A percentile compares a stretch with the other conserved stretches of the same genome.
Evolutionary conservation across 2,797 vertebrate genomes (phyloP).

Genomic region (Poecilia picta): DNA sequence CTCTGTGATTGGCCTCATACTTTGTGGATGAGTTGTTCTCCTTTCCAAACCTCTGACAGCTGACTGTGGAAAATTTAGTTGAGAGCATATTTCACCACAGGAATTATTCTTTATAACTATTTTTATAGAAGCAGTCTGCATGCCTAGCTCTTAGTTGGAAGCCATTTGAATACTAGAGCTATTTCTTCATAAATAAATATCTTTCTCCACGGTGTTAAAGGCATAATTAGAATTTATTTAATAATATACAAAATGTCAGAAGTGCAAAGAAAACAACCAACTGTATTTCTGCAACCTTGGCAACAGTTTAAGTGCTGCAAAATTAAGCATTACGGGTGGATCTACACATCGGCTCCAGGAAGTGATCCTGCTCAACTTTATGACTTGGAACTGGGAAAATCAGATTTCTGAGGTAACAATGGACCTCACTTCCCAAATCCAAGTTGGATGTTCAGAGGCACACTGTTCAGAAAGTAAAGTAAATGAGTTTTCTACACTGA

Average conservation of each 20-base stretch:
- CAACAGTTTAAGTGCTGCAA: too few species aligned
- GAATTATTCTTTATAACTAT: neutral
- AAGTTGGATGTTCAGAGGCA: too few species aligned
- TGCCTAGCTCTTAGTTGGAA: neutral
- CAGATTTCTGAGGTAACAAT: neutral
- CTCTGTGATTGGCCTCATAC: too few species aligned
- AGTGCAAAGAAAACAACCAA: neutral
- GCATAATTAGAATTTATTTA: neutral
- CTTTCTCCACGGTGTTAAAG: neutral
- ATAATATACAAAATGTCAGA: neutral
- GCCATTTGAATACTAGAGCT: neutral
- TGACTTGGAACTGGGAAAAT: neutral
- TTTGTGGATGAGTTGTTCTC: neutral
- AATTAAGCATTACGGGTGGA: too few species aligned
- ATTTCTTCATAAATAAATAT: neutral
- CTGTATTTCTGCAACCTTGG: too few species aligned
- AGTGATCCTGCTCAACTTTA: neutral
- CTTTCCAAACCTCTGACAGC: neutral
- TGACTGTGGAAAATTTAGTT: neutral
- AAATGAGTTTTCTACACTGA: too few species aligned
- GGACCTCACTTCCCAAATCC: neutral
- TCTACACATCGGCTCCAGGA: neutral
- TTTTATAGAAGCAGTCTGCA: neutral
- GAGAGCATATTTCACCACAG: neutral
- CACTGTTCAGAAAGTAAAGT: too few species aligned